phyloP scores from a whole-genome alignment of 2,113 vertebrate genomes.

The Eubucco bourcierii region DNA sequence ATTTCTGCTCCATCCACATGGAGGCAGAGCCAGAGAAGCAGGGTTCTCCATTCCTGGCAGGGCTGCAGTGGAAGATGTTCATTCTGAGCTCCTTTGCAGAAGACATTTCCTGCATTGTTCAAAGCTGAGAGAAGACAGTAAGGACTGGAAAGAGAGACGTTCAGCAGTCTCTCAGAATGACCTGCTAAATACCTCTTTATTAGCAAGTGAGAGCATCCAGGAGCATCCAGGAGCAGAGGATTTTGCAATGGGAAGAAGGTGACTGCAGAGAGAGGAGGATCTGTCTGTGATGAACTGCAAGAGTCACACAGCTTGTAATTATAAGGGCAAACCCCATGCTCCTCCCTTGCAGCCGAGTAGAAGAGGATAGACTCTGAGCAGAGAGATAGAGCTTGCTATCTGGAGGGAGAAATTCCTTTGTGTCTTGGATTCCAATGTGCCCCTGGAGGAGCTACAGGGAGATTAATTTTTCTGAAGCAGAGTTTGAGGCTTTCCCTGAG shows the following conservation, averaged over 20 bases:
- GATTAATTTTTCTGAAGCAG: background rate
- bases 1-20: fast-evolving
- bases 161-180: background rate
- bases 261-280: background rate
- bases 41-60: background rate
- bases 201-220: background rate
- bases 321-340: background rate
- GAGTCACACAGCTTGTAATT: slow-evolving; percentile 5
- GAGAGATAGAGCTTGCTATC: background rate
- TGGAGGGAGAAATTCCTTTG: background rate
- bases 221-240: background rate
- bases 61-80: background rate
- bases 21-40: background rate
- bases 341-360: background rate
- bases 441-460: background rate
- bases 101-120: background rate
- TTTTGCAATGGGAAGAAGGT: background rate
- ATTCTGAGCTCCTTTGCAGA: background rate
- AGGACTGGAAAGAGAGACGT: background rate
- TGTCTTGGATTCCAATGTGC: background rate
- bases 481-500: background rate
- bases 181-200: background rate
- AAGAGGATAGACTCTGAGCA: background rate
- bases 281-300: background rate
- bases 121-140: background rate